A percentile compares a stretch with the other conserved stretches of the same genome.
phyloP scores from a whole-genome alignment of 2,113 vertebrate species.

The Brienomyrus longianalis region DNA sequence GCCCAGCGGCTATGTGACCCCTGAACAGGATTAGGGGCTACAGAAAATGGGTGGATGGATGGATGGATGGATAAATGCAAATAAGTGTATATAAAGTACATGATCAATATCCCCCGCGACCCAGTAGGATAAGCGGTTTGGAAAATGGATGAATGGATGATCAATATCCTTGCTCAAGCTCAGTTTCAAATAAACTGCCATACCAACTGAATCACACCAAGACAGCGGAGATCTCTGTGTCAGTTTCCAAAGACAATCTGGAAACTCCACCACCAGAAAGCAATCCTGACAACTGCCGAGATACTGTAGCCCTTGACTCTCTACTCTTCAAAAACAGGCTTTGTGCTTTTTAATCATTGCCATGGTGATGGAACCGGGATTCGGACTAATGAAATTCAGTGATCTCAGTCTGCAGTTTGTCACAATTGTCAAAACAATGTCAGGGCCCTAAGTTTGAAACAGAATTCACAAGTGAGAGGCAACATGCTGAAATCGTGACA shows the following conservation, averaged over 20 bases:
- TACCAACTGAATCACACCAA: not conserved
- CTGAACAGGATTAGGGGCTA: no score
- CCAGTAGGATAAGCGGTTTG: no score
- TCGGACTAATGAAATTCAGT: not conserved
- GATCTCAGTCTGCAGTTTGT: not conserved
- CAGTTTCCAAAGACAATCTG: not conserved
- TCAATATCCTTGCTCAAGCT: not conserved
- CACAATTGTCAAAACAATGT: not conserved
- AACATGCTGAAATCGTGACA: not conserved
- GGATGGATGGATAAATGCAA: not conserved
- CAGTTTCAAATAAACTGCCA: not conserved
- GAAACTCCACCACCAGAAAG: not conserved
- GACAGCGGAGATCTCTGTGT: not conserved
- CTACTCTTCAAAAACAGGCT: not conserved
- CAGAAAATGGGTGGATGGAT: not conserved
- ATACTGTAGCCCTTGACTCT: not conserved
- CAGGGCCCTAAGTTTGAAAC: not conserved
- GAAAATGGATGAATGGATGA: not conserved
- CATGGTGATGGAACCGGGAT: not conserved
- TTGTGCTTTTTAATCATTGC: not conserved
- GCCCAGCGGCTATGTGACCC: no score
- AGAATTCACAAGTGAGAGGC: not conserved
- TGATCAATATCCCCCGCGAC: not conserved
- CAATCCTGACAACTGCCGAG: not conserved
- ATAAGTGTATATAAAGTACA: not conserved